These are phyloP conservation scores for Amblyopsis hoosieri DNA, from an alignment of 2,797 vertebrate genomes.

Conservation along the genomic window DNA sequence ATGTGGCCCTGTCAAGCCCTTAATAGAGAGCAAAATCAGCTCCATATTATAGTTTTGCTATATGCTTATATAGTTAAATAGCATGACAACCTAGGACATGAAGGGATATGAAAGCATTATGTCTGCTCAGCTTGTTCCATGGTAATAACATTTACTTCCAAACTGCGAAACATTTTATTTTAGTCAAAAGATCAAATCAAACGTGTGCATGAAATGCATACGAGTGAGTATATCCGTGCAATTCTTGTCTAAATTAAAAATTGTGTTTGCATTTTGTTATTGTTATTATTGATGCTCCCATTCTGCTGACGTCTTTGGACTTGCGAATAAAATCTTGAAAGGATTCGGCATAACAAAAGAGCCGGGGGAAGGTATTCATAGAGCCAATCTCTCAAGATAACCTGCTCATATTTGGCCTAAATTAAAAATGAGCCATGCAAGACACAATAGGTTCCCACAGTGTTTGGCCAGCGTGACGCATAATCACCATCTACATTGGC, in stretches of 20 bases:
- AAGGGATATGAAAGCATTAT: too few relatives aligned
- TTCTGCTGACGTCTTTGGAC: slow-evolving; percentile 7
- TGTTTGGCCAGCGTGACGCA: slow-evolving; percentile 37
- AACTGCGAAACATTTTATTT: background rate
- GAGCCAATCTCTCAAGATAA: background rate
- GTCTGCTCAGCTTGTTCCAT: too few relatives aligned
- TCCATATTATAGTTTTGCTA: too few relatives aligned
- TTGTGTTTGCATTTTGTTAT: background rate
- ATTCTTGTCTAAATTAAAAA: background rate
- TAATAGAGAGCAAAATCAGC: slow-evolving; percentile 21
- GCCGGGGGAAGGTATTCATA: slow-evolving; percentile 6
- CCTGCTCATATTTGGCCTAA: slow-evolving; percentile 29
- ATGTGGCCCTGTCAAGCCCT: slow-evolving; percentile 81
- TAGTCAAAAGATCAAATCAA: too few relatives aligned
- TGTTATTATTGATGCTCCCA: background rate
- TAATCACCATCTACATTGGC: slow-evolving; percentile 30
- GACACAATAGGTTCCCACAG: slow-evolving; percentile 32
- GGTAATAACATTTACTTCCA: background rate
- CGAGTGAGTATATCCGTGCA: background rate
- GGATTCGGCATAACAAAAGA: background rate
- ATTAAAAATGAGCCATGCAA: slow-evolving; percentile 50
- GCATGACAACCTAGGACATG: too few relatives aligned
- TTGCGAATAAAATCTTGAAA: background rate
- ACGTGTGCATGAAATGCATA: too few relatives aligned
- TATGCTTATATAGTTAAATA: too few relatives aligned